phyloP scores from a whole-genome alignment of 2,797 vertebrate species.

The Malurus leucopterus region DNA sequence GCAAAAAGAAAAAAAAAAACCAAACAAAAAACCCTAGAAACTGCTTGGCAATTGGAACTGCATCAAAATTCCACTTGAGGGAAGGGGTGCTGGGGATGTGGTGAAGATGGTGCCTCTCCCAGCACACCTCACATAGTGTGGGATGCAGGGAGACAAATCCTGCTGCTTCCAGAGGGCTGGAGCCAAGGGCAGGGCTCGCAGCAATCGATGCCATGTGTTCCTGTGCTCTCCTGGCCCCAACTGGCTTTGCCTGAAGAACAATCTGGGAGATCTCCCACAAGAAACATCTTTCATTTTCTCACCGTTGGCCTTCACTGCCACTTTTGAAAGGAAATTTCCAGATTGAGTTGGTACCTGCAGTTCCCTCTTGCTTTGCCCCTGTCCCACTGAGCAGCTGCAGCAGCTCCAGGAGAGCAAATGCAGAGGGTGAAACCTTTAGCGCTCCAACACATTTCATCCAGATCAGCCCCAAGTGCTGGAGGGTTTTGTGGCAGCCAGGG shows the following conservation, averaged over 20 bases:
- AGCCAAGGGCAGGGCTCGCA: not conserved
- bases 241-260: not conserved
- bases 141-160: not conserved
- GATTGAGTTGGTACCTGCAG: not conserved
- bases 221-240: accelerated
- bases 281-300: constrained; percentile 43
- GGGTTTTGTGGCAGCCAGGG: not conserved
- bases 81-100: not conserved
- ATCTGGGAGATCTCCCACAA: constrained; percentile 33
- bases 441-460: not conserved
- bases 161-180: not conserved
- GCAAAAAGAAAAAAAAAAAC: accelerated
- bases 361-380: not conserved
- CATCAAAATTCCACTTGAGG: not conserved
- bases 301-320: not conserved
- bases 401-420: not conserved
- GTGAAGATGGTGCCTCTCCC: not conserved
- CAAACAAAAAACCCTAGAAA: not conserved
- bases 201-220: accelerated
- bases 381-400: not conserved
- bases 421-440: not conserved
- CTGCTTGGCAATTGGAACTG: not conserved
- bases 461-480: no score
- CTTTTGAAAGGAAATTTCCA: not conserved
- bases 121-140: accelerated